These are phyloP conservation scores for Peromyscus polionotus DNA, from an alignment of 2,113 vertebrate species.

Conservation along the genomic window DNA sequence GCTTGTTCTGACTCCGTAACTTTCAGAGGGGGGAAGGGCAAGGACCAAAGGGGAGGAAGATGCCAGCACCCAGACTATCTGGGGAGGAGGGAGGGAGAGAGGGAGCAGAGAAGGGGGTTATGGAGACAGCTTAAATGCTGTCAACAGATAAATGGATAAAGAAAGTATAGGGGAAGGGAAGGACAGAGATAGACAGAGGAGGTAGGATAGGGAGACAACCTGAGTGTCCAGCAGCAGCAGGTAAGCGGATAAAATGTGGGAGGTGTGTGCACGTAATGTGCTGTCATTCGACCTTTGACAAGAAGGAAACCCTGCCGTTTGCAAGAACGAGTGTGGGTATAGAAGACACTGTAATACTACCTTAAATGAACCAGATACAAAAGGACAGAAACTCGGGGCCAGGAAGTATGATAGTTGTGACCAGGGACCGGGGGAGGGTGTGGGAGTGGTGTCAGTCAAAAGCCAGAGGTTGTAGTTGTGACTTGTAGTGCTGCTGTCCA, in stretches of 20 bases:
- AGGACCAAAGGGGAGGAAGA: too few relatives aligned
- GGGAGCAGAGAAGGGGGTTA: too few relatives aligned
- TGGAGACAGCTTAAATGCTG: neutral
- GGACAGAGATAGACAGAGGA: neutral
- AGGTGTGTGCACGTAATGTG: too few relatives aligned
- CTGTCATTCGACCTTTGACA: neutral
- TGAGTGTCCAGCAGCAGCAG: neutral
- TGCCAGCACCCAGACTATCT: too few relatives aligned
- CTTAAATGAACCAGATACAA: neutral
- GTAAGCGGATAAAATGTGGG: neutral
- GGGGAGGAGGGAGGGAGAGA: too few relatives aligned
- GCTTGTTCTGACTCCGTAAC: too few relatives aligned
- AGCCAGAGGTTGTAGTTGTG: neutral
- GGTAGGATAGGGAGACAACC: neutral
- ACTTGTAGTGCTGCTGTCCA: neutral
- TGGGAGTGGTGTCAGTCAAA: neutral
- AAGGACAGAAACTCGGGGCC: neutral
- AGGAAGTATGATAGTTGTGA: too few relatives aligned
- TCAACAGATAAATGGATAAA: neutral
- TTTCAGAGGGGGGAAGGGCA: too few relatives aligned
- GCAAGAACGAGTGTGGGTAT: neutral
- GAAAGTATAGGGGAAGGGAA: neutral
- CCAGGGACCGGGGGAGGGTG: too few relatives aligned
- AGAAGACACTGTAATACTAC: neutral
- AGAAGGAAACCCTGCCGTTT: neutral